Evolutionary conservation across 2,888 invertebrate species (phyloP), one percentile per base, ranked within the genome.

Genomic region (Camptogramma bilineatum): DNA sequence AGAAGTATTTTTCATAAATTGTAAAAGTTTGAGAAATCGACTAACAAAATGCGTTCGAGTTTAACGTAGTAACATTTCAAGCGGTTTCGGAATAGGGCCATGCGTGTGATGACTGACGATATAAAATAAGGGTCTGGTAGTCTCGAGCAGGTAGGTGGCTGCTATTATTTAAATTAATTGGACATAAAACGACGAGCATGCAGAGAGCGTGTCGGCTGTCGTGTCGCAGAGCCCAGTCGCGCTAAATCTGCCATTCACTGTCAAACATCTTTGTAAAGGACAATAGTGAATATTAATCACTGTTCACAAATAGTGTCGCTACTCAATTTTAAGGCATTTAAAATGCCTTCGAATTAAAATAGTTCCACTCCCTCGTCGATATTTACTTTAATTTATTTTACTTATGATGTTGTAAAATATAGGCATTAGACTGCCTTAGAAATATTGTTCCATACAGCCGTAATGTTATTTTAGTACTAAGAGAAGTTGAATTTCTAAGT

Each of bases 161-260:
- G 88, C 90, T 87, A 89, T 91, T 90, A 91, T 91, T 91, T 90
- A 91, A 91, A 90, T 91, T 90, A 90, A 91, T 91, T 91, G 90
- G 88, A 88, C 86, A 85, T 88, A 86, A 88, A 90, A 89, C 87
- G 87, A 86, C 82, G 81, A 85, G 77, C 79, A 79, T 77, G 78
- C 80, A 83, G 81, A 80, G 78, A 86, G 82, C 85, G 84, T 87
- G 86, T 87, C 86, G 86, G 78, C 77, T 75, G 77, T 79, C 78
- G 78, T 83, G 79, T 73, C 75, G 78, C 79, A 77, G 75, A 75
- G 73, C 73, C 72, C 69, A 68, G 71, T 71, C 72, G 77, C 74
- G 75, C 78, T 78, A 79, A 79, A 80, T 76, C 74, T 77, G 75
- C 76, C 74, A 77, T 78, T 79, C 76, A 76, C 75, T 72, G 76